These are phyloP conservation scores for Amphipoea lucens DNA, from an alignment of 2,888 invertebrate genomes.

Conservation along the genomic window DNA sequence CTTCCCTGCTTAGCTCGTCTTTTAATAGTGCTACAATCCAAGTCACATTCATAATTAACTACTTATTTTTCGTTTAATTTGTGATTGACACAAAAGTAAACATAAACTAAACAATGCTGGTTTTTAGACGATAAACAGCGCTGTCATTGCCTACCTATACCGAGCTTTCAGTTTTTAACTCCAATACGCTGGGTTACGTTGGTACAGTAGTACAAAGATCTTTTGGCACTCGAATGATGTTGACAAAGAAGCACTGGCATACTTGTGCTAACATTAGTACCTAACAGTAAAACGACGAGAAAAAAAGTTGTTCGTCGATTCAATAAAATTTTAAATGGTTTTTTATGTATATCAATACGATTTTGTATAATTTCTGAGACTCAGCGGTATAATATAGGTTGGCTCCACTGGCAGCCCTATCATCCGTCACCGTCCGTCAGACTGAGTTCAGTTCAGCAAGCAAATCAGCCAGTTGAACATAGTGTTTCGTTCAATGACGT, in stretches of 20 bases:
- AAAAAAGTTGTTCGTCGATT: no score
- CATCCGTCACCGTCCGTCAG: conserved; percentile 19
- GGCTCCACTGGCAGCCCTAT: neutral
- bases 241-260: neutral
- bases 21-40: neutral
- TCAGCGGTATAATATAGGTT: neutral
- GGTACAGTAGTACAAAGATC: neutral
- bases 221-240: neutral
- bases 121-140: neutral
- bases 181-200: neutral
- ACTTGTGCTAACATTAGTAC: neutral
- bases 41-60: neutral
- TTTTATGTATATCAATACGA: no score
- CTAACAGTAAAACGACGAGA: neutral
- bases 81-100: neutral
- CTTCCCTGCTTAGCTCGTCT: neutral
- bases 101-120: neutral
- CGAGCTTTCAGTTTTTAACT: neutral
- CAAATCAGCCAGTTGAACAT: conserved; percentile 30
- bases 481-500: conserved; percentile 70
- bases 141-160: neutral
- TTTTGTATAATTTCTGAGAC: neutral
- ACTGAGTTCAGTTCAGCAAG: no score
- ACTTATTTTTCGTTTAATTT: no score
- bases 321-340: neutral